Evolutionary conservation across 2,797 vertebrate genomes (phyloP).

Genomic region (Sebastes hubbsi): DNA sequence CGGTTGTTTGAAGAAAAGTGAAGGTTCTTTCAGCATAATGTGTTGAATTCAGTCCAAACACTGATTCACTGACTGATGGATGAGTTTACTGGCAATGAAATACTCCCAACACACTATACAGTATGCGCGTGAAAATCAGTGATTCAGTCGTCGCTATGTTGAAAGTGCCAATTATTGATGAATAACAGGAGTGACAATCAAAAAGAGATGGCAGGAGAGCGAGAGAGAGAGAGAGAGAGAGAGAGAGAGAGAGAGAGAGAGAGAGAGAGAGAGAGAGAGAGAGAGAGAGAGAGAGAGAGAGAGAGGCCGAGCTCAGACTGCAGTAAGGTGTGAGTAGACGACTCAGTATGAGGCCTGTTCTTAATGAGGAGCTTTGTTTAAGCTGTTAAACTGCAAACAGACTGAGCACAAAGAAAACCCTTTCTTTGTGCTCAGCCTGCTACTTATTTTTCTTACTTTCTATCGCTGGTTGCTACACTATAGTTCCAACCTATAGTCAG

Average conservation of each 20-base stretch:
- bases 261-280: no score
- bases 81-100: constrained; percentile 35
- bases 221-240: constrained; percentile 16
- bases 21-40: constrained; percentile 31
- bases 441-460: constrained; percentile 14
- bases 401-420: constrained; percentile 40
- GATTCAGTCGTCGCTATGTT: constrained; percentile 13
- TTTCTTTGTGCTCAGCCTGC: constrained; percentile 40
- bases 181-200: constrained; percentile 54
- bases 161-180: constrained; percentile 62
- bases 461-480: background rate
- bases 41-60: constrained; percentile 37
- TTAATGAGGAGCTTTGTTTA: constrained; percentile 72
- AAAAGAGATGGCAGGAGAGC: constrained; percentile 31
- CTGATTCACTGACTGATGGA: constrained; percentile 42
- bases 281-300: constrained; percentile 4
- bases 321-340: constrained; percentile 61
- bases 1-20: constrained; percentile 34
- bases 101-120: constrained; percentile 27
- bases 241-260: no score
- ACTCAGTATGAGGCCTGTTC: constrained; percentile 60
- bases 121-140: constrained; percentile 22
- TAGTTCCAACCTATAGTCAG: background rate
- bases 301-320: constrained; percentile 28
- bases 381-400: constrained; percentile 39